Percentiles rank a stretch among this genome's conserved stretches.
Evolutionary conservation across 2,888 invertebrate genomes (phyloP).

Genomic region (Dynastes grantii): DNA sequence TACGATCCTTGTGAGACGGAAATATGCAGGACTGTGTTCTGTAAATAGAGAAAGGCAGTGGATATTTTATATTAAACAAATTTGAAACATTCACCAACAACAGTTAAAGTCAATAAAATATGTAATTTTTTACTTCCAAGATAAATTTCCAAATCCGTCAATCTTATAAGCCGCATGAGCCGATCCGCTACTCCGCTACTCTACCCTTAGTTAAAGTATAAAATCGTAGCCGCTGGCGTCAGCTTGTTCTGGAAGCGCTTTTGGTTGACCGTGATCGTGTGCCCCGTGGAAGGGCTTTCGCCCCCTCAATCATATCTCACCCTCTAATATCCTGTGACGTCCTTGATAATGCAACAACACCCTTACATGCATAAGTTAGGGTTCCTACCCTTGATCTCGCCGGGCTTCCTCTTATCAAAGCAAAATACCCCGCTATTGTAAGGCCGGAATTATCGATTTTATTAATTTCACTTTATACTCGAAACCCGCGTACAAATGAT

Average conservation of each 20-base stretch:
- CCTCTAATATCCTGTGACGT: slow-evolving; percentile 71
- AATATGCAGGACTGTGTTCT: too few species aligned
- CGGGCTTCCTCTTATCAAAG: slow-evolving; percentile 53
- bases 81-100: neutral
- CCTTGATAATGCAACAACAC: slow-evolving; percentile 70
- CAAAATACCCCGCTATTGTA: slow-evolving; percentile 49
- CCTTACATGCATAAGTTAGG: slow-evolving; percentile 61
- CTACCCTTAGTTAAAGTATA: slow-evolving; percentile 36
- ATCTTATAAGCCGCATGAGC: slow-evolving; percentile 23
- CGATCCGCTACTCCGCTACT: slow-evolving; percentile 5
- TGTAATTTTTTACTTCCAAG: neutral
- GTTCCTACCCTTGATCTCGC: slow-evolving; percentile 51
- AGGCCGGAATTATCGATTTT: slow-evolving; percentile 49
- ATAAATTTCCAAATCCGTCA: slow-evolving; percentile 20
- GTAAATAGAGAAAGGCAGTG: too few species aligned
- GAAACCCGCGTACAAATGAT: slow-evolving; percentile 12
- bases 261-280: slow-evolving; percentile 67
- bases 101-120: neutral
- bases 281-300: slow-evolving; percentile 56
- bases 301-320: slow-evolving; percentile 70
- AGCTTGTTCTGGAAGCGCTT: slow-evolving; percentile 53
- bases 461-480: slow-evolving; percentile 48
- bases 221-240: slow-evolving; percentile 45
- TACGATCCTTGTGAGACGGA: too few species aligned
- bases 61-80: too few species aligned